phyloP scores from a whole-genome alignment of 2,888 invertebrate species.

The Troides helena region DNA sequence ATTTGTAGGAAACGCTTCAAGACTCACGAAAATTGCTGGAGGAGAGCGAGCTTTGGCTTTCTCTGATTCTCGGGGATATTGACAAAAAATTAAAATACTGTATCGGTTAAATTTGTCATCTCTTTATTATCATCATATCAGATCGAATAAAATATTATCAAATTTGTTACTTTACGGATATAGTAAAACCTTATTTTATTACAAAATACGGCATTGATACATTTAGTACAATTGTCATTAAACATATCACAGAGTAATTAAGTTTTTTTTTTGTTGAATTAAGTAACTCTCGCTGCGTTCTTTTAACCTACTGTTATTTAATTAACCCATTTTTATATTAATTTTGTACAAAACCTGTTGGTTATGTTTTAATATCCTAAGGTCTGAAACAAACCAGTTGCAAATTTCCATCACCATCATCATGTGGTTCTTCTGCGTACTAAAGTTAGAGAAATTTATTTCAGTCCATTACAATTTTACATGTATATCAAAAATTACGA shows the following conservation, averaged over 20 bases:
- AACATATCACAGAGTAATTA: constrained; percentile 46
- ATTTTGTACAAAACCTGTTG: not conserved
- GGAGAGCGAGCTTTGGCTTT: constrained; percentile 56
- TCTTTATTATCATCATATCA: constrained; percentile 41
- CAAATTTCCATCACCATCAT: too few relatives aligned
- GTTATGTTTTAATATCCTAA: too few relatives aligned
- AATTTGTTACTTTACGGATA: constrained; percentile 26
- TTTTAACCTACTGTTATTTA: not conserved
- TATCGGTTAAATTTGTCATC: constrained; percentile 60
- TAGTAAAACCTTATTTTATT: constrained; percentile 32
- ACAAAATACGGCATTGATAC: constrained; percentile 37
- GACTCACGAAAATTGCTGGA: constrained; percentile 52
- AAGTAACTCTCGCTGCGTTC: constrained; percentile 21
- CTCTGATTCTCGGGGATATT: constrained; percentile 53
- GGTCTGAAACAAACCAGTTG: too few relatives aligned
- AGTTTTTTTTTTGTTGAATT: constrained; percentile 31
- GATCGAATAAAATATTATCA: constrained; percentile 38
- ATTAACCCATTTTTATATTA: not conserved
- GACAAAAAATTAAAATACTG: constrained; percentile 63
- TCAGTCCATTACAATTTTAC: too few relatives aligned
- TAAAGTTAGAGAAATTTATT: too few relatives aligned
- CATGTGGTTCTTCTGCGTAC: too few relatives aligned
- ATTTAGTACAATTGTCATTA: constrained; percentile 44
- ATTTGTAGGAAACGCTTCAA: constrained; percentile 49
- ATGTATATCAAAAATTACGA: too few relatives aligned